A percentile compares a stretch with the other conserved stretches of the same genome.
Evolutionary conservation across 2,888 invertebrate genomes (phyloP).

Genomic region (Acronicta aceris): DNA sequence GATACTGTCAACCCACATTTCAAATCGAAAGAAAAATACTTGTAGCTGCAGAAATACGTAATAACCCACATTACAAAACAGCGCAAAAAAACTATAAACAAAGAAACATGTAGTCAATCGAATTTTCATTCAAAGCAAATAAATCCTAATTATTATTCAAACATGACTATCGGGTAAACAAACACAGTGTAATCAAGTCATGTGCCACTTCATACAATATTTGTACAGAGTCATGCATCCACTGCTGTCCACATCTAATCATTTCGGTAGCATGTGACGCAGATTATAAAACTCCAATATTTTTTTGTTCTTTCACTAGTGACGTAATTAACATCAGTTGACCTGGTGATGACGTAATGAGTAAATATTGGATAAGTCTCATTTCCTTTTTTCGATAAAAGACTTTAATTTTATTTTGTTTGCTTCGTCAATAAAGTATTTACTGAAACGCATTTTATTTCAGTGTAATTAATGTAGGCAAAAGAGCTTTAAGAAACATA

Average conservation of each 20-base stretch:
- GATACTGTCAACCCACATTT: too few species aligned
- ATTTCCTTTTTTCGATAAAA: constrained; percentile 15
- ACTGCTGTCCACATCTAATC: constrained; percentile 36
- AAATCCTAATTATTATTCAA: constrained; percentile 27
- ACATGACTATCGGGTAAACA: constrained; percentile 60
- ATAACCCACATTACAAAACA: neutral
- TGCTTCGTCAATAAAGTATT: neutral
- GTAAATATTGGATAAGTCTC: constrained; percentile 10
- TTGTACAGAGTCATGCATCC: constrained; percentile 70
- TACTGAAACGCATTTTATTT: neutral
- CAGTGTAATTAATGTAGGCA: neutral
- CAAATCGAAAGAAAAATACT: neutral
- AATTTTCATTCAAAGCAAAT: constrained; percentile 24
- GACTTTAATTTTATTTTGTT: constrained; percentile 18
- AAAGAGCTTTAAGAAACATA: neutral
- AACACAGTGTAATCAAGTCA: constrained; percentile 69
- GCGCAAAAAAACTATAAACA: neutral
- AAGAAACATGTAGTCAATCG: constrained; percentile 6
- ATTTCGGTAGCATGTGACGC: constrained; percentile 22
- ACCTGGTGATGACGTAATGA: constrained; percentile 2
- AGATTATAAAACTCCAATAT: constrained; percentile 14
- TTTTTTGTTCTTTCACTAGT: constrained; percentile 3
- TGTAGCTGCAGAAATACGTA: neutral
- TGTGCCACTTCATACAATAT: constrained; percentile 70
- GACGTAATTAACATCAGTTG: constrained; percentile 9